phyloP scores from a whole-genome alignment of 1,140 invertebrate species.

The Homalodisca vitripennis region DNA sequence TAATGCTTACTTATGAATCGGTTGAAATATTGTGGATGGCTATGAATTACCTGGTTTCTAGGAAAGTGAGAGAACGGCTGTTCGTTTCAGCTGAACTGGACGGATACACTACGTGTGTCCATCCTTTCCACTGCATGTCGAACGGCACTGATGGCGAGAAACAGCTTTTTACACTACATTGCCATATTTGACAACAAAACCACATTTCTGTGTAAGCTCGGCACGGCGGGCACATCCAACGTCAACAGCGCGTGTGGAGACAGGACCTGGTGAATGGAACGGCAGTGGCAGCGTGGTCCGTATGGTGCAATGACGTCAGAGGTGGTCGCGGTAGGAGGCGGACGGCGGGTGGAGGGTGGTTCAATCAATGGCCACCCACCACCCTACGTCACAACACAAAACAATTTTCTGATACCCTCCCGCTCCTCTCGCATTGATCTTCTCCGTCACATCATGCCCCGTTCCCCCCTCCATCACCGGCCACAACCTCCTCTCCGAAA shows the following conservation, averaged over 20 bases:
- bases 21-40: not conserved
- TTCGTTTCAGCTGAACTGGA: slow-evolving; percentile 9
- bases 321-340: not conserved
- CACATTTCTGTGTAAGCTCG: slow-evolving; percentile 21
- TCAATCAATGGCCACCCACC: not conserved
- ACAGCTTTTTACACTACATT: slow-evolving; percentile 23
- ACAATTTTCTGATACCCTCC: slow-evolving; percentile 7
- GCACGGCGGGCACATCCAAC: no score
- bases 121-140: slow-evolving; percentile 32
- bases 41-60: slow-evolving; percentile 27
- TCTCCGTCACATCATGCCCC: no score
- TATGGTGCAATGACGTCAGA: not conserved
- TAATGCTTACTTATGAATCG: not conserved
- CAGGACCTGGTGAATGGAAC: not conserved
- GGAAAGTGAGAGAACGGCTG: slow-evolving; percentile 23
- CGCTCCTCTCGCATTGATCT: no score
- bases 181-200: slow-evolving; percentile 28
- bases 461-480: no score
- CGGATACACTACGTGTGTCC: slow-evolving; percentile 32
- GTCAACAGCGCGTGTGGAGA: not conserved
- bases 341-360: not conserved
- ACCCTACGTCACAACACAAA: slow-evolving; percentile 9
- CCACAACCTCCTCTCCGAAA: no score
- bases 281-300: not conserved
- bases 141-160: slow-evolving; percentile 21